Conservation (phyloP, 1,140 invertebrate genomes). For the Phymastichus coffea region DNA sequence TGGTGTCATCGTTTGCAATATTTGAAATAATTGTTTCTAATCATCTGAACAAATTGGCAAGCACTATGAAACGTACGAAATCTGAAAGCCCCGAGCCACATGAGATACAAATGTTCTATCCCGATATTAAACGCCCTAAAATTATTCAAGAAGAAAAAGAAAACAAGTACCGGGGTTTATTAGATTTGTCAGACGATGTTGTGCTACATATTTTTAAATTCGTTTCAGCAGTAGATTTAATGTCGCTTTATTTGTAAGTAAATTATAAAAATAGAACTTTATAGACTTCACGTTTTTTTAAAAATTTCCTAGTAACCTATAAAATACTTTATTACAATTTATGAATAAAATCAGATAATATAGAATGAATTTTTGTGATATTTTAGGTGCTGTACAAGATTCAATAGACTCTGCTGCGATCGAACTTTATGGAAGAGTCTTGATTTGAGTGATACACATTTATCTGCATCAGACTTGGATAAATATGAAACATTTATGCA, state of each 20-base stretch:
- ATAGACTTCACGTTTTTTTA: not conserved
- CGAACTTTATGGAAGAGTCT: conserved; percentile 57
- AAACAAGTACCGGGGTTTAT: conserved; percentile 33
- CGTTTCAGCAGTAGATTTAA: conserved; percentile 53
- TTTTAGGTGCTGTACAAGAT: conserved; percentile 53
- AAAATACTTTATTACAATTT: not conserved
- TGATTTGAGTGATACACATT: conserved; percentile 50
- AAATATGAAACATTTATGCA: conserved; percentile 52
- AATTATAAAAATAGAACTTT: not conserved
- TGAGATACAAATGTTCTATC: conserved; percentile 27
- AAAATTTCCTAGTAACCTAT: not conserved
- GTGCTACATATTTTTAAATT: conserved; percentile 58
- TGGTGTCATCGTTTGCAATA: too few relatives aligned
- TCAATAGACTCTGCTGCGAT: conserved; percentile 53
- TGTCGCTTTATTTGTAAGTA: conserved; percentile 56
- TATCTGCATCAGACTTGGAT: conserved; percentile 50
- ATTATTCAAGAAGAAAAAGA: conserved; percentile 20
- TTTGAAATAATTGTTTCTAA: too few relatives aligned
- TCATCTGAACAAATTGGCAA: too few relatives aligned
- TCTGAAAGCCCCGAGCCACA: conserved; percentile 43
- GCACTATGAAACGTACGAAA: conserved; percentile 46
- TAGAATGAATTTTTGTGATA: conserved; percentile 2
- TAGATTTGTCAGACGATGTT: conserved; percentile 57
- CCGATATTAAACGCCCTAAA: conserved; percentile 38
- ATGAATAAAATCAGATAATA: not conserved